Conservation (phyloP, 2,888 invertebrate species). For the Metallyticus violacea region DNA sequence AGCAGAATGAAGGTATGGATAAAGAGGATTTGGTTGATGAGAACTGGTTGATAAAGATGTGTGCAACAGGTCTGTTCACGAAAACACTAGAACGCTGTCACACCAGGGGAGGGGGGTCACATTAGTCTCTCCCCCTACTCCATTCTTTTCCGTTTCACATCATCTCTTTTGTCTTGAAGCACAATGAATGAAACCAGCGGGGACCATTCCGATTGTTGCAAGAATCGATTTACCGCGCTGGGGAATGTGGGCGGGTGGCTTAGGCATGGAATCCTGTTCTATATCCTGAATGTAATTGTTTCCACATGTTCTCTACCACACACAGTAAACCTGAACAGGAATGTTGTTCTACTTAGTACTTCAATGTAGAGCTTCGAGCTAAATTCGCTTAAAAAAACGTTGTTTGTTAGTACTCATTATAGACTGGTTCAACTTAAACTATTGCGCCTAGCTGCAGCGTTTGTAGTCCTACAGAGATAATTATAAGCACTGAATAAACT, state of each 20-base stretch:
- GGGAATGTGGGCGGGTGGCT: no score
- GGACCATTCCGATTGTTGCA: neutral
- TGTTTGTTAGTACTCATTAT: neutral
- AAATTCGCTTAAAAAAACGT: neutral
- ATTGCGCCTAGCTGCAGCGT: no score
- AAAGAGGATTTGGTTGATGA: neutral
- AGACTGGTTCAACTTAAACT: neutral
- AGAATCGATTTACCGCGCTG: neutral
- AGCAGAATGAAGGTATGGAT: no score
- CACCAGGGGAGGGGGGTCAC: neutral
- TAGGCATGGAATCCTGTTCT: neutral
- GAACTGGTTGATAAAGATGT: neutral
- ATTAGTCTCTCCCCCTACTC: neutral
- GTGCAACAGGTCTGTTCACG: neutral
- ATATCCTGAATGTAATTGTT: neutral
- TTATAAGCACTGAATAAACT: no score
- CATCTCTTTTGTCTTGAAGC: neutral
- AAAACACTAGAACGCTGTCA: no score
- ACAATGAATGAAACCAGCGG: neutral
- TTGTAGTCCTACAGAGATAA: no score
- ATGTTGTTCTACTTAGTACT: neutral
- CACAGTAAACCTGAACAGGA: neutral
- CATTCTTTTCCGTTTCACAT: neutral
- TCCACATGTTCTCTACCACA: neutral
- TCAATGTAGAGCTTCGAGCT: neutral